Base-by-base conservation (phyloP, 2,888 invertebrate species). In the Abscondita cerata region DNA sequence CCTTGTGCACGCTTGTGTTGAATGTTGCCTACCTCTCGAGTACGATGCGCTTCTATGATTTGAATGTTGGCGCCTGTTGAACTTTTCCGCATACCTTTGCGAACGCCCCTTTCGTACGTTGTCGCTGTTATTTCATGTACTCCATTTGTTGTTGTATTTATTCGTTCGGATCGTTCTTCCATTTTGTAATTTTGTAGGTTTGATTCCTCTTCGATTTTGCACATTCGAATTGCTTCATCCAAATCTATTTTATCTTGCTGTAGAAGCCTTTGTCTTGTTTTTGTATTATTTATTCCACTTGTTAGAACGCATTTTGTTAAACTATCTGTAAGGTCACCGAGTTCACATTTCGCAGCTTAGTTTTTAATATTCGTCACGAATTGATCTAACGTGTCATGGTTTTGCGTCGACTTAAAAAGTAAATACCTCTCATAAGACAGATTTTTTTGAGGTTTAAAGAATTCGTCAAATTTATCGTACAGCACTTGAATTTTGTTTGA, bases 261-360 rank as follows among this genome's bases (percentile, higher is more conserved):
- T 13, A 71, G 40, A 46, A 72, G 38, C 36, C 48, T 68, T 46
- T 69, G 25, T 36, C 67, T 55, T 12, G 66, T 64, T 6, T 53
- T 41, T 1, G 20, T n/a, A 48, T 68, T 64, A n/a, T 44, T 44
- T 11, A 19, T 44, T 9, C 44, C 44, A 18, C 44, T 18, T 3
- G 19, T 19, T 44, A 44, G 56, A 52, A 69, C 59, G 15, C 60
- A 62, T 44, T 65, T 64, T 11, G 65, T 65, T 15, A 25, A 25
- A 25, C 2, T 25, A 6, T 33, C 34, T 1, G 11, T n/a, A 6
- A 55, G 12, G 9, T 11, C 16, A 9, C 19, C 55, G 16, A 55
- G 13, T 11, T 48, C 20, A 48, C 47, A 55, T 13, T 34, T 54
- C 5, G 5, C 3, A 1, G 44, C 44, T 44, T 44, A 19, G 5